Evolutionary conservation across 2,888 invertebrate genomes (phyloP).

Genomic region (Incurvaria masculella): DNA sequence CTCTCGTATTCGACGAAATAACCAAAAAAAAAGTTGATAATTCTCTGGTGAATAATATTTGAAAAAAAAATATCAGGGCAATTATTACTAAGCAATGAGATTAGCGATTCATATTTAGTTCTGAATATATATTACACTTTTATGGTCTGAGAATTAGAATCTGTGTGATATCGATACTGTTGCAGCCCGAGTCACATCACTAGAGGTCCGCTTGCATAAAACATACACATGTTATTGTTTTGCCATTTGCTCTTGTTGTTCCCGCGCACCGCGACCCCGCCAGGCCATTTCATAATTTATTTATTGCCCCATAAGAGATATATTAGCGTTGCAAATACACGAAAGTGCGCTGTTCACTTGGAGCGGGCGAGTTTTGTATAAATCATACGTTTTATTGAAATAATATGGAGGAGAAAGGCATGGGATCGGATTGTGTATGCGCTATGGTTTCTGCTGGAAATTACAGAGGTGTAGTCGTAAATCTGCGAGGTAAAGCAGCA

Average conservation of each 20-base stretch:
- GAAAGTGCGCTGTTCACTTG: constrained; percentile 10
- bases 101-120: no score
- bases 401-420: constrained; percentile 41
- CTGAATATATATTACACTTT: no score
- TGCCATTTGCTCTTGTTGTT: background rate
- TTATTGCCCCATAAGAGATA: constrained; percentile 20
- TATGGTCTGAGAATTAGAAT: no score
- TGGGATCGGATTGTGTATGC: constrained; percentile 44
- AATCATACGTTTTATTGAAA: constrained; percentile 54
- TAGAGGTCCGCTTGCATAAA: background rate
- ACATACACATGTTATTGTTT: background rate
- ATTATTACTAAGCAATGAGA: no score
- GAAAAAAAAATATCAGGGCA: no score
- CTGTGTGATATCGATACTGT: no score
- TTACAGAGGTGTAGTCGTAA: constrained; percentile 47
- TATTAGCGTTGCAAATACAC: constrained; percentile 22
- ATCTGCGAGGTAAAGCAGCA: constrained; percentile 51
- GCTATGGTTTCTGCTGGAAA: constrained; percentile 19
- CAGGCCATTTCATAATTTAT: constrained; percentile 19
- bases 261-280: constrained; percentile 6
- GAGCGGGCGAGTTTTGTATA: constrained; percentile 30
- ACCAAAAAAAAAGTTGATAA: no score
- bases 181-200: background rate
- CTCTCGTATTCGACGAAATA: no score
- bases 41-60: no score